Base-by-base conservation (phyloP, 1,140 invertebrate genomes). In the Orchestia grillus region DNA sequence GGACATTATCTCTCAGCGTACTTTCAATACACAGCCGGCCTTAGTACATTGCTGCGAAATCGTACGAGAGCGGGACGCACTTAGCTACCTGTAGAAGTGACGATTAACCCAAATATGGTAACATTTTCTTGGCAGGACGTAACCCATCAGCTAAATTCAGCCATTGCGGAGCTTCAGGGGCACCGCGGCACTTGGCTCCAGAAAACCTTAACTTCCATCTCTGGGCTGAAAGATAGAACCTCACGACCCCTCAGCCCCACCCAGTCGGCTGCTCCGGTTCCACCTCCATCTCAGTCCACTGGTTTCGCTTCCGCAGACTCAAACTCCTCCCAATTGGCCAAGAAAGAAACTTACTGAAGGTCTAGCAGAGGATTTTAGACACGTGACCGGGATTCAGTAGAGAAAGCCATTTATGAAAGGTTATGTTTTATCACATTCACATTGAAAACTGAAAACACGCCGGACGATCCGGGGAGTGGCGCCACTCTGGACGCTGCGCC, bases 141-240 rank as follows among this genome's bases (percentile, higher is more conserved):
- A 77, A 99, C 98, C n/a, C 99, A 99, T 98, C 98, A 99, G 97
- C 97, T 99, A 91, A 98, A 98, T 97, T 98, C 98, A 0, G 98
- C 99, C 0, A 97, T 99, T 47, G 98, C 98, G 53, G 99, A 99
- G 97, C 97, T 99, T 94, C 98, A 99, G 97, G 98, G 98, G 0
- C 98, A 98, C 0, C 98, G 98, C 97, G 98, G 98, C 96, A 98
- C 98, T 0, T 99, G 99, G 99, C 98, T 99, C 36, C 98, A 98
- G 95, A 99, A 99, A 97, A 99, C 99, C 0, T 97, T 99, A 96
- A 98, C 98, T 90, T 98, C 98, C 3, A 98, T 98, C 95, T 98
- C 98, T 4, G 98, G 98, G 15, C 97, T 97, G 42, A 97, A 97
- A 96, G 97, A 97, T 87, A 96, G 96, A 19, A 96, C 96, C 62